Conservation (phyloP, 2,797 vertebrate species). For the Hephaestus fuliginosus region DNA sequence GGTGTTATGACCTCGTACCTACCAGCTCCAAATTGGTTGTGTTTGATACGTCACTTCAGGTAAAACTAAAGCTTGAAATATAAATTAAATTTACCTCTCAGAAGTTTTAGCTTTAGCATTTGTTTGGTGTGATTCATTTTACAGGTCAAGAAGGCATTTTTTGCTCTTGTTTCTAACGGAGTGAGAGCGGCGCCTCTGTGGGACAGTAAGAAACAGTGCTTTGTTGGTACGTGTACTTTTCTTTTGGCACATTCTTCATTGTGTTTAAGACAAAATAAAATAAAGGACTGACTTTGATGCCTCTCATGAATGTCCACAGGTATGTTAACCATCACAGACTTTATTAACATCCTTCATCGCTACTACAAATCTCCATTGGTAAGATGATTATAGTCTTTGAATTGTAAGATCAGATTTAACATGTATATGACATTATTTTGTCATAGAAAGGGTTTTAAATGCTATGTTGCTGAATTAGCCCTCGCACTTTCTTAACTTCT, state of each 20-base stretch:
- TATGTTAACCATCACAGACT: conserved; percentile 99
- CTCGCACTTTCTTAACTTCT: background rate
- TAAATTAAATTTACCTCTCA: background rate
- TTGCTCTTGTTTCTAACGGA: conserved; percentile 97
- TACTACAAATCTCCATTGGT: conserved; percentile 99
- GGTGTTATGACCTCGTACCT: conserved; percentile 97
- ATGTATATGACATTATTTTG: background rate
- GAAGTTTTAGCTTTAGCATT: background rate
- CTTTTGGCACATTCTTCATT: background rate
- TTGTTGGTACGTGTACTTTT: conserved; percentile 90
- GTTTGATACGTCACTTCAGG: conserved; percentile 97
- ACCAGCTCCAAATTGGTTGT: conserved; percentile 98
- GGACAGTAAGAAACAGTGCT: conserved; percentile 98
- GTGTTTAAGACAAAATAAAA: background rate
- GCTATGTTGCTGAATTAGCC: background rate
- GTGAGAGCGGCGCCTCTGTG: conserved; percentile 96
- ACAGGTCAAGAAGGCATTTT: conserved; percentile 99
- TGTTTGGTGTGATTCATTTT: background rate
- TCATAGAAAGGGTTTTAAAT: background rate
- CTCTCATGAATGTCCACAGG: conserved; percentile 78
- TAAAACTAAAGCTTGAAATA: conserved; percentile 64
- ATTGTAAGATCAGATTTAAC: background rate
- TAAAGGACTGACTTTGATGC: background rate
- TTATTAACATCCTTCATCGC: conserved; percentile 98
- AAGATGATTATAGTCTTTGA: conserved; percentile 63